A percentile compares a stretch with the other conserved stretches of the same genome.
Evolutionary conservation across 2,888 invertebrate genomes (phyloP).

Genomic region (Hemaris fuciformis): DNA sequence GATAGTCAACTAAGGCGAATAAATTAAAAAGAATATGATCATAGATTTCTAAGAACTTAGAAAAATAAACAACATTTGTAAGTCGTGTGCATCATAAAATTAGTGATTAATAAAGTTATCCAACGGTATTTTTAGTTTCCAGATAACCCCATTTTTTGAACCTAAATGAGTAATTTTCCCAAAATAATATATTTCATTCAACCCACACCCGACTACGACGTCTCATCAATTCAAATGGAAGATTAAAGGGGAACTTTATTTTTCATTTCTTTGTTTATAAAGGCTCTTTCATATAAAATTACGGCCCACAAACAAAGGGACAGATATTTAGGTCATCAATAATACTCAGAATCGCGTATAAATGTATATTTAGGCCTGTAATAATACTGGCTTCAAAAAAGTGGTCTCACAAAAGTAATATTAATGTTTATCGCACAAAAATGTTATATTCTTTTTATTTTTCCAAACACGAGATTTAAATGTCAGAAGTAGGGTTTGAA

Average conservation of each 20-base stretch:
- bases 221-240: neutral
- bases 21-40: no score
- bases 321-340: slow-evolving; percentile 7
- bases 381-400: slow-evolving; percentile 6
- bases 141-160: no score
- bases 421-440: slow-evolving; percentile 3
- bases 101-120: no score
- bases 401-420: neutral
- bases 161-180: neutral
- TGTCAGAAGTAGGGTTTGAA: no score
- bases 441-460: neutral
- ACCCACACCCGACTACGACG: neutral
- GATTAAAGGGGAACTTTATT: neutral
- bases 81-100: no score
- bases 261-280: neutral
- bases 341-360: neutral
- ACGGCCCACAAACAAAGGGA: neutral
- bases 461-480: no score
- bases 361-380: neutral
- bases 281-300: neutral
- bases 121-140: no score
- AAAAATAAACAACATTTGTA: no score
- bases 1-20: no score
- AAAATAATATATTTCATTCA: neutral
- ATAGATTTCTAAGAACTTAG: no score